A percentile compares a stretch with the other conserved stretches of the same genome.
phyloP scores from a whole-genome alignment of 1,140 invertebrate genomes.

The Drosophila repleta region DNA sequence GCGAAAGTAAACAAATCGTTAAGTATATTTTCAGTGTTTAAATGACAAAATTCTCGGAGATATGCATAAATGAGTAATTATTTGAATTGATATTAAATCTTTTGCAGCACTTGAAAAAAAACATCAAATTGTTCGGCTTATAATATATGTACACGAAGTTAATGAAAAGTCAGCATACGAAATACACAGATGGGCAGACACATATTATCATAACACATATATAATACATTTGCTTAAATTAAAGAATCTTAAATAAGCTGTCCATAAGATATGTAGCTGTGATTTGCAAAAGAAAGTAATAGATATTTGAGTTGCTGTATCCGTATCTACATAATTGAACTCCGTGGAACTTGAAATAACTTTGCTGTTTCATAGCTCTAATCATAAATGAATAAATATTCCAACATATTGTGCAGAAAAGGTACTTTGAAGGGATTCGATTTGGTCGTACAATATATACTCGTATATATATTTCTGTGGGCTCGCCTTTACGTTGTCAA shows the following conservation, averaged over 20 bases:
- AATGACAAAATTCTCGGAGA: background rate
- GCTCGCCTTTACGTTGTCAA: conserved; percentile 53
- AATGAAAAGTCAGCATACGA: background rate
- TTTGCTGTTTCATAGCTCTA: conserved; percentile 14
- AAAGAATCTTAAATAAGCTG: too few species aligned
- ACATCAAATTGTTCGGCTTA: background rate
- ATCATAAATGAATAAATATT: conserved; percentile 50
- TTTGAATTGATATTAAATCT: background rate
- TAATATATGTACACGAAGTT: background rate
- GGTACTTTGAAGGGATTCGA: conserved; percentile 65
- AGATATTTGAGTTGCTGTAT: too few species aligned
- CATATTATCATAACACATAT: too few species aligned
- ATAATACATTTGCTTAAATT: too few species aligned
- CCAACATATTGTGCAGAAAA: conserved; percentile 69
- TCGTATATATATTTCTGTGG: background rate
- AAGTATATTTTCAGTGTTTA: background rate
- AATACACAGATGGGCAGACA: too few species aligned
- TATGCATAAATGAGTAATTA: too few species aligned
- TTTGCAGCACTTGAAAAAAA: background rate
- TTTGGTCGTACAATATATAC: conserved; percentile 17
- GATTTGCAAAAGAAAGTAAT: too few species aligned
- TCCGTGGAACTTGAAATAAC: conserved; percentile 18
- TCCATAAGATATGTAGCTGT: too few species aligned
- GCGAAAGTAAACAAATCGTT: too few species aligned
- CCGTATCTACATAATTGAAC: background rate